Evolutionary conservation across 2,888 invertebrate species (phyloP).

Genomic region (Xestia ashworthii): DNA sequence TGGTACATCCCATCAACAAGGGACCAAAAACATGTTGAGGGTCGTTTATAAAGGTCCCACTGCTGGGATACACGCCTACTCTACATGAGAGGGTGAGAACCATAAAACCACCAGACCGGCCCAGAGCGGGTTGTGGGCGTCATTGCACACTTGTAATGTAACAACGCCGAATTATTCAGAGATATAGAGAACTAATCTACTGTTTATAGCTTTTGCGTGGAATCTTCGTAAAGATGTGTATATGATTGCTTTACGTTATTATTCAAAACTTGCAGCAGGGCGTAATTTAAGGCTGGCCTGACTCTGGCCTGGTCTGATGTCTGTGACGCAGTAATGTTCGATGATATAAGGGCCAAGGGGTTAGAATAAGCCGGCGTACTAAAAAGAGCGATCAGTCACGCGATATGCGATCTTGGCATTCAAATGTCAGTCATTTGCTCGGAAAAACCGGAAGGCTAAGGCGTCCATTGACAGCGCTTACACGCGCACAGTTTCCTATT

Average conservation of each 20-base stretch:
- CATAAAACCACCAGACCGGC: neutral
- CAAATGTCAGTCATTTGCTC: neutral
- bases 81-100: neutral
- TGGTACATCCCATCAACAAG: no score
- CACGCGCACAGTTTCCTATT: no score
- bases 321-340: neutral
- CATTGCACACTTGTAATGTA: neutral
- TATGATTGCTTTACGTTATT: neutral
- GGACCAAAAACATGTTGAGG: no score
- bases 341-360: neutral
- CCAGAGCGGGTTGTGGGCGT: neutral
- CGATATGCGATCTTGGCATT: neutral
- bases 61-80: neutral
- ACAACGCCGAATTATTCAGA: slow-evolving; percentile 2
- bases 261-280: neutral
- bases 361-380: no score
- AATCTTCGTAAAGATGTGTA: neutral
- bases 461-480: no score
- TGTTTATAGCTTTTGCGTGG: neutral
- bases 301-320: neutral
- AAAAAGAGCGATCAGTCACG: no score
- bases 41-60: neutral
- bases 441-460: neutral
- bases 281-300: neutral
- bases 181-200: neutral